Conservation (phyloP, 2,888 invertebrate genomes). For the Pandemis heparana region DNA sequence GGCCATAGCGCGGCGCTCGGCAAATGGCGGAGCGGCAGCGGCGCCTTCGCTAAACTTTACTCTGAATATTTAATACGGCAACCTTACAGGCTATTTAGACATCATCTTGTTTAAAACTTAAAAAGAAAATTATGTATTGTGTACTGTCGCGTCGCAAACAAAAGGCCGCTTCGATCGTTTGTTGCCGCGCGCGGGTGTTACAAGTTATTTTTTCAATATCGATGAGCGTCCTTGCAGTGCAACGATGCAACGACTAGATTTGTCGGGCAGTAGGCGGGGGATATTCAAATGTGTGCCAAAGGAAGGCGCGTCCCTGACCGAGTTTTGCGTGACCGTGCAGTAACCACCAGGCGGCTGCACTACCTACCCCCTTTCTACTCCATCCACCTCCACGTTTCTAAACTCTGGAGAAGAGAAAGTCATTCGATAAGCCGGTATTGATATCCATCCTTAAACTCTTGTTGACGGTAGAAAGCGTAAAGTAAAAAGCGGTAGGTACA, state of each 20-base stretch:
- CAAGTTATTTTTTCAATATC: slow-evolving; percentile 8
- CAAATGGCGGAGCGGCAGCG: slow-evolving; percentile 59
- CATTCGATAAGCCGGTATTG: slow-evolving; percentile 41
- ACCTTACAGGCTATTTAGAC: slow-evolving; percentile 50
- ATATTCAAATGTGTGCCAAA: slow-evolving; percentile 58
- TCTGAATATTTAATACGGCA: slow-evolving; percentile 70
- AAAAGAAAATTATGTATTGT: background rate
- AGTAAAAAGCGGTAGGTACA: too few species aligned
- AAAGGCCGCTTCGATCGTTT: slow-evolving; percentile 17
- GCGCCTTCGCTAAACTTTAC: slow-evolving; percentile 62
- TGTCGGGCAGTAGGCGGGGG: slow-evolving; percentile 47
- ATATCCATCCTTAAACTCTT: slow-evolving; percentile 32
- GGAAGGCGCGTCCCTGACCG: slow-evolving; percentile 70
- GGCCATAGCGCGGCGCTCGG: slow-evolving; percentile 41
- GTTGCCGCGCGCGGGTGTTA: background rate
- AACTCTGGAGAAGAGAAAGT: slow-evolving; percentile 30
- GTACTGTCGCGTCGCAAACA: slow-evolving; percentile 18
- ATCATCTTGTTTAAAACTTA: slow-evolving; percentile 4
- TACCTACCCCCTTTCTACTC: slow-evolving; percentile 47
- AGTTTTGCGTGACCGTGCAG: slow-evolving; percentile 64
- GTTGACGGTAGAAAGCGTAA: too few species aligned
- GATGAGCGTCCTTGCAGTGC: slow-evolving; percentile 43
- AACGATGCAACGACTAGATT: slow-evolving; percentile 48
- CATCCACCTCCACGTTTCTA: slow-evolving; percentile 7
- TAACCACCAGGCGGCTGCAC: slow-evolving; percentile 15